A percentile compares a stretch with the other conserved stretches of the same genome.
phyloP scores from a whole-genome alignment of 2,888 invertebrate genomes.

The Parascotia fuliginaria region DNA sequence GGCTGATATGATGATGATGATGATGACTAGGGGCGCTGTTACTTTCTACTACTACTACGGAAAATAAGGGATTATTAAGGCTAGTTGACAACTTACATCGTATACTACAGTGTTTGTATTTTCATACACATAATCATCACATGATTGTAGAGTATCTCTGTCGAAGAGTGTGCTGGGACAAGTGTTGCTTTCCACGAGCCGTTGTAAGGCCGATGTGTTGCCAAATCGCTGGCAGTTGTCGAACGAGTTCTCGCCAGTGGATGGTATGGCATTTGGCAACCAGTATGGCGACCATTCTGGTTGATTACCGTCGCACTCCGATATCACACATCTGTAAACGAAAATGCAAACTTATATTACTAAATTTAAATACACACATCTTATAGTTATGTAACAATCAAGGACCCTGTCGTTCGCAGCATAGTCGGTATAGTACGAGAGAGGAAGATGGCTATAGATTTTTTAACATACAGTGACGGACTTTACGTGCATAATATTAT shows the following conservation, averaged over 20 bases:
- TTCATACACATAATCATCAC: conserved; percentile 65
- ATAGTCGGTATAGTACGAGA: too few species aligned
- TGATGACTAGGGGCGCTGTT: too few species aligned
- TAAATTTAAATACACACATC: too few species aligned
- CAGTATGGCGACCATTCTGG: conserved; percentile 58
- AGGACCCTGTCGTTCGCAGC: too few species aligned
- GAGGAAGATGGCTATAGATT: too few species aligned
- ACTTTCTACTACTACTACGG: too few species aligned
- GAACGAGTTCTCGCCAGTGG: conserved; percentile 43
- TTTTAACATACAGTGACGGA: too few species aligned
- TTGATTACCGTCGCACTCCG: conserved; percentile 51
- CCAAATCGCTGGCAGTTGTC: conserved; percentile 79
- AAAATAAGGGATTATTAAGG: background rate
- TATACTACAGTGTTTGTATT: conserved; percentile 68
- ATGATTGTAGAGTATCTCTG: conserved; percentile 38
- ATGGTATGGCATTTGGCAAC: conserved; percentile 32
- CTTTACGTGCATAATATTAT: too few species aligned
- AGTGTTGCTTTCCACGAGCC: conserved; percentile 11
- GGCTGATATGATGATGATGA: too few species aligned
- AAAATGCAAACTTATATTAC: too few species aligned
- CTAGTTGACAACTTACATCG: conserved; percentile 57
- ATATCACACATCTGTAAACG: conserved; percentile 31
- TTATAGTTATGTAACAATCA: too few species aligned
- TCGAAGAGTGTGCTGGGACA: conserved; percentile 68
- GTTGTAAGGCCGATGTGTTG: conserved; percentile 22